These are phyloP conservation scores for Aphelenchoides avenae DNA, from an alignment of 1,140 invertebrate genomes.

Conservation along the genomic window DNA sequence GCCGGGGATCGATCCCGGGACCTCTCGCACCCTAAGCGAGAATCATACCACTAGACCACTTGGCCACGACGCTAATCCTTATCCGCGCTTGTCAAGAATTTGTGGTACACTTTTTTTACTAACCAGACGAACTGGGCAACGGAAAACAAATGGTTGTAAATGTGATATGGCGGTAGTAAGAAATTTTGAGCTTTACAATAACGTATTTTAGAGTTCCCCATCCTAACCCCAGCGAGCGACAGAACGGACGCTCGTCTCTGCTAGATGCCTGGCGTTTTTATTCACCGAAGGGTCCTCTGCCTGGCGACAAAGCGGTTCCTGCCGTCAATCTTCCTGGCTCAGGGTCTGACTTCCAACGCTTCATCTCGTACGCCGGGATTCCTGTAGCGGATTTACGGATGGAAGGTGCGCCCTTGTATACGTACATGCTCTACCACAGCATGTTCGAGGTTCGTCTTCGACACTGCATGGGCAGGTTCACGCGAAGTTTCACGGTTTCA, in stretches of 20 bases:
- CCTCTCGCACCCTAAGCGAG: conserved; percentile 55
- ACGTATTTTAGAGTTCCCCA: conserved; percentile 23
- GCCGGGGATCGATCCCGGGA: conserved; percentile 47
- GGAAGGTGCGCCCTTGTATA: conserved; percentile 38
- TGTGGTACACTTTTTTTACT: too few relatives aligned
- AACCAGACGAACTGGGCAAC: conserved; percentile 34
- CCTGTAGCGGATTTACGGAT: conserved; percentile 41
- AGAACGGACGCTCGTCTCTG: conserved; percentile 36
- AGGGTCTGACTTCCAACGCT: conserved; percentile 50
- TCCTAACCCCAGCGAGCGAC: conserved; percentile 17
- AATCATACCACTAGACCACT: conserved; percentile 56
- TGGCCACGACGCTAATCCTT: too few relatives aligned
- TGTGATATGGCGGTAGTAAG: neutral
- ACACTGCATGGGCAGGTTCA: conserved; percentile 1
- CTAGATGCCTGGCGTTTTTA: conserved; percentile 51
- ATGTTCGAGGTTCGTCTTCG: conserved; percentile 5
- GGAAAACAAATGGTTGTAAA: neutral
- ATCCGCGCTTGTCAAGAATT: too few relatives aligned
- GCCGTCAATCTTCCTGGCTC: conserved; percentile 24
- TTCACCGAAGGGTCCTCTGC: conserved; percentile 30
- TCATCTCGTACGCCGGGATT: conserved; percentile 39
- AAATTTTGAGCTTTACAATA: neutral
- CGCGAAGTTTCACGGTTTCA: conserved; percentile 22
- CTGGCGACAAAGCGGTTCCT: conserved; percentile 40
- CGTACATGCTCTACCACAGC: conserved; percentile 50